Conservation (phyloP, 2,113 vertebrate species). For the Seriola rivoliana region DNA sequence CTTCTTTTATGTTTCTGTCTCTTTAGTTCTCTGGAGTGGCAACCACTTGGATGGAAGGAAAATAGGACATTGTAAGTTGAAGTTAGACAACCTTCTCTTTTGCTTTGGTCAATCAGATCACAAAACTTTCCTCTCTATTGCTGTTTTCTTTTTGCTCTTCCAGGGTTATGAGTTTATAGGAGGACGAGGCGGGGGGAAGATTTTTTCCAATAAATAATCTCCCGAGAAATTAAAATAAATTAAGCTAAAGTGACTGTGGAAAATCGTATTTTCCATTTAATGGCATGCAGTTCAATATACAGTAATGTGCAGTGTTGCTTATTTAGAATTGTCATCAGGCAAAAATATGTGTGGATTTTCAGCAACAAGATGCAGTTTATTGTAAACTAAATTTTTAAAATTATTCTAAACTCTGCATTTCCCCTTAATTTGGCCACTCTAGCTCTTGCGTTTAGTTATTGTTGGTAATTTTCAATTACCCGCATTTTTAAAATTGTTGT, state of each 20-base stretch:
- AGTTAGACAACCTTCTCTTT: constrained; percentile 80
- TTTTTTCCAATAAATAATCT: constrained; percentile 55
- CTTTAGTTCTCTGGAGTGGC: constrained; percentile 87
- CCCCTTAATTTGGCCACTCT: neutral
- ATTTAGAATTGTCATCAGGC: constrained; percentile 12
- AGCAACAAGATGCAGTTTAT: constrained; percentile 17
- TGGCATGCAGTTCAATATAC: constrained; percentile 53
- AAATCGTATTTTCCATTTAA: constrained; percentile 70
- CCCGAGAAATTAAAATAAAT: constrained; percentile 57
- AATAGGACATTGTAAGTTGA: constrained; percentile 87
- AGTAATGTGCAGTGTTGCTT: constrained; percentile 15
- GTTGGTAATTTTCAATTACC: neutral
- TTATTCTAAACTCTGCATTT: constrained; percentile 11
- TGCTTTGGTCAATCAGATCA: constrained; percentile 76
- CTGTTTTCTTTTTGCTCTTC: constrained; percentile 60
- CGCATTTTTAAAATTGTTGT: neutral
- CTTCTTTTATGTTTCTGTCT: constrained; percentile 85
- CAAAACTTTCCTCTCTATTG: constrained; percentile 65
- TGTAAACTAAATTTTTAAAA: neutral
- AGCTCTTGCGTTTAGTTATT: constrained; percentile 12
- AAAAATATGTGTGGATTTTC: constrained; percentile 24
- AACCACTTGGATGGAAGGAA: constrained; percentile 87
- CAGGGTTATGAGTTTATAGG: constrained; percentile 38
- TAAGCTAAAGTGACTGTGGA: constrained; percentile 61
- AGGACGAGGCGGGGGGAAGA: constrained; percentile 17